Evolutionary conservation across 2,797 vertebrate genomes (phyloP).

Genomic region (Smutsia temminckii): DNA sequence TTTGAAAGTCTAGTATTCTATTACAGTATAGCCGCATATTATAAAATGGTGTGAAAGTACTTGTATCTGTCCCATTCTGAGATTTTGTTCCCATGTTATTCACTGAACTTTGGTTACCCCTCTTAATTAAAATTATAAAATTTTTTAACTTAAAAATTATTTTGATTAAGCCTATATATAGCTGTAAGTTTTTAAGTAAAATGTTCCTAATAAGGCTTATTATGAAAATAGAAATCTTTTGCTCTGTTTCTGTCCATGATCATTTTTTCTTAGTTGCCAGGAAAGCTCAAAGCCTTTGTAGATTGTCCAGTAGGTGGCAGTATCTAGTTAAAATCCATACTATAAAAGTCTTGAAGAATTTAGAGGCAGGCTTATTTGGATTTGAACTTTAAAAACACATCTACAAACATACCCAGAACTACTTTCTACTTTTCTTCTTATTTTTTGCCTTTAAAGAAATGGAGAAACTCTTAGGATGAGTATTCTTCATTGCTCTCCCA

Average conservation of each 20-base stretch:
- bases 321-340: constrained; percentile 46
- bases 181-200: background rate
- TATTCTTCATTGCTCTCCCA: background rate
- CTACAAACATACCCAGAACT: background rate
- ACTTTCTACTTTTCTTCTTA: background rate
- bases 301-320: constrained; percentile 83
- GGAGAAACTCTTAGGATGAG: background rate
- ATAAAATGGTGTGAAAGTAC: background rate
- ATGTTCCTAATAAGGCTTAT: background rate
- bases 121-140: constrained; percentile 27
- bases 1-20: background rate
- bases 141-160: background rate
- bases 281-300: background rate
- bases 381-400: background rate
- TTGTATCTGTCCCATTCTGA: background rate
- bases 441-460: constrained; percentile 29
- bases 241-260: background rate
- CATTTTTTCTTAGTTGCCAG: background rate
- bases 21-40: background rate
- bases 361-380: background rate
- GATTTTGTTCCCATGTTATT: constrained; percentile 15
- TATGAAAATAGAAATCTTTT: background rate
- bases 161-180: background rate
- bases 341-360: background rate
- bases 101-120: background rate